Evolutionary conservation across 2,113 vertebrate genomes (phyloP).

Genomic region (Anser cygnoides): DNA sequence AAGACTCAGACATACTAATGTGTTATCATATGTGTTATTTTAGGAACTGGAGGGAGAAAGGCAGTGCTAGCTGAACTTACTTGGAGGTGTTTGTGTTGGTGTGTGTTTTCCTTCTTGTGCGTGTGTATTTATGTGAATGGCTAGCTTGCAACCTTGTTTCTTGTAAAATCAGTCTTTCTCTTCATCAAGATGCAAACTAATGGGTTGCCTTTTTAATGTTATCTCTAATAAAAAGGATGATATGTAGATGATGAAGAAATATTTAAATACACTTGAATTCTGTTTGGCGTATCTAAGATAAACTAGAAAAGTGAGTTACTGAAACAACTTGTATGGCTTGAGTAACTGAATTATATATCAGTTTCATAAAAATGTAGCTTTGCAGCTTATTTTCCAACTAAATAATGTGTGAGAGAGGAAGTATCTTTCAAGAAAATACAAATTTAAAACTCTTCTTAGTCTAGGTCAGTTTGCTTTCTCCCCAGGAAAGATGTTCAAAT

Average conservation of each 20-base stretch:
- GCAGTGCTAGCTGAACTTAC: neutral
- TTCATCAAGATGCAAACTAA: fast-evolving
- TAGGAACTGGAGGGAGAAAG: neutral
- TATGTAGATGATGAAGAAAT: neutral
- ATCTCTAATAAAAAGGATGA: neutral
- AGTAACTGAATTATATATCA: neutral
- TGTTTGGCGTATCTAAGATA: neutral
- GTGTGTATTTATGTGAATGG: neutral
- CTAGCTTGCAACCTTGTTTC: neutral
- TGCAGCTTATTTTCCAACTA: neutral
- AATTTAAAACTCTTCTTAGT: neutral
- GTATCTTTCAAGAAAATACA: neutral
- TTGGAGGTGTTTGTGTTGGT: neutral
- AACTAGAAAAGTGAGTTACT: neutral
- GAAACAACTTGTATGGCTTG: neutral
- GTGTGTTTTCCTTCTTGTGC: neutral
- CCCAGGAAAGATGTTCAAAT: neutral
- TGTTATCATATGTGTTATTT: neutral
- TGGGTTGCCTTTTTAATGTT: neutral
- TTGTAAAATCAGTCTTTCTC: neutral
- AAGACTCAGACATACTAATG: neutral
- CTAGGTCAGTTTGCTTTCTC: neutral
- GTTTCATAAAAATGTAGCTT: neutral
- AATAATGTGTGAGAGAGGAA: neutral
- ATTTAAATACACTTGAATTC: neutral